Evolutionary conservation across 2,113 vertebrate genomes (phyloP), one percentile per base, ranked within the genome.

Genomic region (Apeltes quadracus): DNA sequence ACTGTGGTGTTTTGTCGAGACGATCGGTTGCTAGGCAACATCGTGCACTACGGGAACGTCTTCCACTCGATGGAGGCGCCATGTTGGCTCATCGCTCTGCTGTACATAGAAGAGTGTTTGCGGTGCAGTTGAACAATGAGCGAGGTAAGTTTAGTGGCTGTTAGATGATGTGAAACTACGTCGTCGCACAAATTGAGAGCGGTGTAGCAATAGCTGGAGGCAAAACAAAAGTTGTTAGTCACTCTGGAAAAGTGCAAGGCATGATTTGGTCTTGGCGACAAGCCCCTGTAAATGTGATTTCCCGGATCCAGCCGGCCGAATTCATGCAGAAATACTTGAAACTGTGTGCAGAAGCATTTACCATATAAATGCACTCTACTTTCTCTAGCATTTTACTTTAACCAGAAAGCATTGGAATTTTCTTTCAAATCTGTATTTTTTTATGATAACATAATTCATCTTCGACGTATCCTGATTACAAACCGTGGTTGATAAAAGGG

Each of bases 1-100:
- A 88, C 87, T 7, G 29, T 25, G 14, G 16, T 79, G 70, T 85
- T n/a, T n/a, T 81, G 58, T 43, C 20, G 27, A 20, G 38, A 16
- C 56, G 55, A 36, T 61, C 10, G 18, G 65, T 82, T 87, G 67
- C 87, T 1, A 23, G 25, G 85, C 20, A 73, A 82, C 75, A 2
- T 0, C 3, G 13, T 3, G 9, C 2, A 13, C 14, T 27, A 36
- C 4, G 8, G 36, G 34, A 34, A 57, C 59, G 61, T 69, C 54
- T 32, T 54, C 53, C 34, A 4, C 41, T 46, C 6, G 22, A 32
- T 0, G 20, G 0, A 5, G 12, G 20, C 12, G 22, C 20, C 3
- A 13, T 46, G 27, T 56, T 56, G 18, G n/a, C 10, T 32, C 51
- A 15, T 20, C 11, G 8, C 25, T 46, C 10, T 32, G 15, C 0